Evolutionary conservation across 2,797 vertebrate species (phyloP).

Genomic region (Psittacula echo): DNA sequence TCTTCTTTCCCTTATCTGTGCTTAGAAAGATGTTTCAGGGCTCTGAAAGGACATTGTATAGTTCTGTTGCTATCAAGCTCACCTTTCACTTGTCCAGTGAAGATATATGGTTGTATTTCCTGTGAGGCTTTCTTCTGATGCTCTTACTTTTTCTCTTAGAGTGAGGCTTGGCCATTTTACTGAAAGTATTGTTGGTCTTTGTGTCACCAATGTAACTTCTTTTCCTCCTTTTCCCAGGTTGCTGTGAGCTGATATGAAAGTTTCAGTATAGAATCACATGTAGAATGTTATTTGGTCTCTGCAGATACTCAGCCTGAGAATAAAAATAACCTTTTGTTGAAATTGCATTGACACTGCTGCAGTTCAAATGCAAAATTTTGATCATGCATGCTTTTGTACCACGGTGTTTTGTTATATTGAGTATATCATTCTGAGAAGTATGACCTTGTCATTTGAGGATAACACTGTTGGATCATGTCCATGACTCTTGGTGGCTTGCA

Average conservation of each 20-base stretch:
- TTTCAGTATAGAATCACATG: background rate
- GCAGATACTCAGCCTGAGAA: background rate
- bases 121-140: background rate
- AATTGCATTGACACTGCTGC: background rate
- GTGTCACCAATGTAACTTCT: background rate
- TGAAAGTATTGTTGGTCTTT: background rate
- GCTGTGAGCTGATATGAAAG: background rate
- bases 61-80: background rate
- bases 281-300: background rate
- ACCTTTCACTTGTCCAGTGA: background rate
- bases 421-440: background rate
- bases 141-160: background rate
- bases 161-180: background rate
- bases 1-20: background rate
- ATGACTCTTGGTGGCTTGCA: conserved; percentile 10
- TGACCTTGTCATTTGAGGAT: conserved; percentile 45
- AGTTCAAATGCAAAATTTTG: background rate
- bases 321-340: background rate
- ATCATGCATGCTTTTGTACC: background rate
- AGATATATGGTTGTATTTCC: background rate
- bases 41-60: background rate
- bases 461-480: conserved; percentile 48
- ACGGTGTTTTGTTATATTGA: background rate
- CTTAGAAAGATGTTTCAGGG: background rate
- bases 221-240: background rate